Conservation (phyloP, 2,888 invertebrate species). For the Chironomus tentans region DNA sequence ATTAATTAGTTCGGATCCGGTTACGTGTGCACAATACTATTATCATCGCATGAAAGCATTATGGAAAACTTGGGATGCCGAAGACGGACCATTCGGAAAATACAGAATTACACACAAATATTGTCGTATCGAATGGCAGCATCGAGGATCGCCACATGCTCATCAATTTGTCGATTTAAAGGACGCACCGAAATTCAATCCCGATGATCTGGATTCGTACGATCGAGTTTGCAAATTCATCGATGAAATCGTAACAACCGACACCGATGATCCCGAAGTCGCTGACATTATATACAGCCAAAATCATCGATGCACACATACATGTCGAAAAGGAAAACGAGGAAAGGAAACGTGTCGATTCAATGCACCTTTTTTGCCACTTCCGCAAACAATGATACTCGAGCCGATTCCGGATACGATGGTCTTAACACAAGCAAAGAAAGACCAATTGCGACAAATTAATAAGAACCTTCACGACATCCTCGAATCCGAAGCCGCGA, state of each 20-base stretch:
- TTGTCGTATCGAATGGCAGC: background rate
- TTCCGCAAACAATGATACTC: background rate
- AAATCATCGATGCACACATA: no score
- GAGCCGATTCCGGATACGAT: background rate
- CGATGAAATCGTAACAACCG: background rate
- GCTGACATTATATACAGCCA: background rate
- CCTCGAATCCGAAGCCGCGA: no score
- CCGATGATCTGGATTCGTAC: background rate
- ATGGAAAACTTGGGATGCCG: no score
- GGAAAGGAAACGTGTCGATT: background rate
- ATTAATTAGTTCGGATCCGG: background rate
- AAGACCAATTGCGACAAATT: background rate
- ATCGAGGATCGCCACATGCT: background rate
- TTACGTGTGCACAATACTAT: no score
- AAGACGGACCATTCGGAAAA: background rate
- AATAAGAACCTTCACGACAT: no score
- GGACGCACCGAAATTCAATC: background rate
- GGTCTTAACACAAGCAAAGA: background rate
- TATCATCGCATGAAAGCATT: no score
- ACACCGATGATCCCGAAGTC: background rate
- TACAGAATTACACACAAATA: background rate
- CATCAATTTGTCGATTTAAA: no score
- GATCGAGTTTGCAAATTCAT: background rate
- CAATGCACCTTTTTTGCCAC: background rate
- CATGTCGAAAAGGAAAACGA: background rate